These are phyloP conservation scores for Paralichthys olivaceus DNA, from an alignment of 2,113 vertebrate species.

Conservation along the genomic window DNA sequence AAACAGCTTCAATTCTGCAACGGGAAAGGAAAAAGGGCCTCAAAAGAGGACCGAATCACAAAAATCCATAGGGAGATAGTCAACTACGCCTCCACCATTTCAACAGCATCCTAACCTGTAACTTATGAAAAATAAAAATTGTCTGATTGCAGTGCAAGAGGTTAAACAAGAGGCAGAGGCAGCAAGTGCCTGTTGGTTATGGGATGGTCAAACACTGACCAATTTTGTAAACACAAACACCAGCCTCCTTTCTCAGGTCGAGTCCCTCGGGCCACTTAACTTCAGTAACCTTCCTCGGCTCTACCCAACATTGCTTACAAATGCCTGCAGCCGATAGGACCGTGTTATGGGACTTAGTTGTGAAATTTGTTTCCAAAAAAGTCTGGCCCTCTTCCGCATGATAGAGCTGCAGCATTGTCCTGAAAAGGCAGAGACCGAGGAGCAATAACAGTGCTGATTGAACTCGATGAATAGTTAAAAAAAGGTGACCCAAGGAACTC, in stretches of 20 bases:
- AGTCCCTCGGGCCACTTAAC: slow-evolving; percentile 41
- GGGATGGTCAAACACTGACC: slow-evolving; percentile 54
- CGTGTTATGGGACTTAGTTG: slow-evolving; percentile 14
- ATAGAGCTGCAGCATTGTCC: slow-evolving; percentile 40
- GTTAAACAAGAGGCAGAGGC: slow-evolving; percentile 60
- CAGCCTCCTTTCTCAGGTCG: slow-evolving; percentile 34
- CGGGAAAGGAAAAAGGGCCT: slow-evolving; percentile 61
- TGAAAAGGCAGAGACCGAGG: slow-evolving; percentile 36
- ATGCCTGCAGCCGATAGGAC: slow-evolving; percentile 62
- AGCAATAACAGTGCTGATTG: slow-evolving; percentile 55
- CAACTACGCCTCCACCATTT: slow-evolving; percentile 61
- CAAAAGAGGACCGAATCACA: slow-evolving; percentile 50
- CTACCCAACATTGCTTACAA: slow-evolving; percentile 27
- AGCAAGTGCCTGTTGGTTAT: slow-evolving; percentile 61
- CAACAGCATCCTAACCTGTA: slow-evolving; percentile 67
- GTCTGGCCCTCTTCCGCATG: slow-evolving; percentile 74
- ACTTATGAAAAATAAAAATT: slow-evolving; percentile 52
- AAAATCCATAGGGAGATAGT: slow-evolving; percentile 72
- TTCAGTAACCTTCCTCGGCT: slow-evolving; percentile 38
- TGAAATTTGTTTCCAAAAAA: slow-evolving; percentile 19
- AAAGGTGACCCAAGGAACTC: slow-evolving; percentile 31
- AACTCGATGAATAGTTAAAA: background rate
- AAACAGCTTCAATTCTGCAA: slow-evolving; percentile 77
- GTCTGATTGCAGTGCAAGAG: slow-evolving; percentile 80
- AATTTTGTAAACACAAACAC: slow-evolving; percentile 78